Percentiles rank a stretch among this genome's conserved stretches.
Conservation (phyloP, 2,113 vertebrate genomes). For the Callithrix jacchus region DNA sequence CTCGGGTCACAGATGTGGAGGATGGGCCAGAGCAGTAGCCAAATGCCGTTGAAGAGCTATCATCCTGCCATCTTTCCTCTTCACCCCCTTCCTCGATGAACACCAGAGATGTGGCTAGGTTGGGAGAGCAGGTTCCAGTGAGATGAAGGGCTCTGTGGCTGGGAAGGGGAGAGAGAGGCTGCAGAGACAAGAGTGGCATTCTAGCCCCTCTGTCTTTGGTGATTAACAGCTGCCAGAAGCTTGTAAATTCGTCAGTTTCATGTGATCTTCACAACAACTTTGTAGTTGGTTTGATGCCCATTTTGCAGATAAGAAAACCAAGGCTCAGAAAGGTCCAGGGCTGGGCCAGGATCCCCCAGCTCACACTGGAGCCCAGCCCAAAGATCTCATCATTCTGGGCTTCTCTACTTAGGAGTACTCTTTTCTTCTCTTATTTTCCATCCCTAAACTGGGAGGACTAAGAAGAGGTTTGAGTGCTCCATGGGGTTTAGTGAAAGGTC, state of each 20-base stretch:
- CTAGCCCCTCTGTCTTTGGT: background rate
- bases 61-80: background rate
- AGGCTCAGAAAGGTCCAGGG: background rate
- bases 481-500: background rate
- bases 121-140: background rate
- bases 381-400: background rate
- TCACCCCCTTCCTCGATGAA: background rate
- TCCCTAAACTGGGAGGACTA: background rate
- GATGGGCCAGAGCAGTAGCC: background rate
- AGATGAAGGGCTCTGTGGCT: background rate
- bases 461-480: background rate
- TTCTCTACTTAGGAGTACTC: background rate
- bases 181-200: background rate
- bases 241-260: background rate
- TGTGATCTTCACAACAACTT: background rate
- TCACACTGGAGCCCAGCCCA: background rate
- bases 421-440: background rate
- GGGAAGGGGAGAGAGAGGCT: background rate
- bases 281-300: background rate
- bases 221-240: background rate
- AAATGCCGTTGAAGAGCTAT: fast-evolving
- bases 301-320: background rate
- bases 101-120: background rate
- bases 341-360: background rate
- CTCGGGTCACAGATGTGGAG: background rate